Percentiles rank a stretch among this genome's conserved stretches.
phyloP scores from a whole-genome alignment of 2,888 invertebrate genomes.

The Charanyca ferruginea region DNA sequence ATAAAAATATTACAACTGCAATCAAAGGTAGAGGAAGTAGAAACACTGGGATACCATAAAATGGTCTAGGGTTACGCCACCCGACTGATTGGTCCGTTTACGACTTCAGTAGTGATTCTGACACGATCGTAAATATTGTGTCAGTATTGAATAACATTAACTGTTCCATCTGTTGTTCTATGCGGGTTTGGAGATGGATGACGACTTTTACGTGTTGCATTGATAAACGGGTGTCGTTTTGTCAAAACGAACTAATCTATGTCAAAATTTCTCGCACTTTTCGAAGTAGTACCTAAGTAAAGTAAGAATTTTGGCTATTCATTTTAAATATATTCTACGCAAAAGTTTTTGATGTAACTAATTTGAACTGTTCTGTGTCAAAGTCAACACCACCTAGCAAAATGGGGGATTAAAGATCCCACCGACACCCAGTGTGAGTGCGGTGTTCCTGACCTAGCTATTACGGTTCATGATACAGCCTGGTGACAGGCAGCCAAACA shows the following conservation, averaged over 20 bases:
- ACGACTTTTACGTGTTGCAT: neutral
- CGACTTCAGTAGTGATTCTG: slow-evolving; percentile 22
- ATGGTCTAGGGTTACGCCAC: neutral
- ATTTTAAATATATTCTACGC: too few species aligned
- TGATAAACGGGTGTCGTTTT: neutral
- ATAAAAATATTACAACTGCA: slow-evolving; percentile 39
- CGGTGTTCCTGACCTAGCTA: too few species aligned
- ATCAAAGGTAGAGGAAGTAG: slow-evolving; percentile 41
- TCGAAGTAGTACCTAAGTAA: too few species aligned
- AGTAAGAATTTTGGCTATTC: too few species aligned
- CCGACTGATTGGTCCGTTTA: slow-evolving; percentile 34
- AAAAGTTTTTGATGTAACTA: too few species aligned
- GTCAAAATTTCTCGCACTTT: neutral
- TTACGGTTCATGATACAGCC: too few species aligned
- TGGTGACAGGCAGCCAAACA: too few species aligned
- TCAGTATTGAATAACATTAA: slow-evolving; percentile 1
- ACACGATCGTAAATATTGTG: slow-evolving; percentile 23
- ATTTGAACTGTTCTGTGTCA: too few species aligned
- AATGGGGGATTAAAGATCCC: too few species aligned
- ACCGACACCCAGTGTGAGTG: too few species aligned
- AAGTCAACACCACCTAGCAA: too few species aligned
- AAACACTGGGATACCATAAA: slow-evolving; percentile 18
- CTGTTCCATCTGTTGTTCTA: slow-evolving; percentile 19
- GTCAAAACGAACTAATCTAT: neutral
- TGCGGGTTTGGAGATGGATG: neutral